Percentiles rank a stretch among this genome's conserved stretches.
These are phyloP conservation scores for Aphidoletes aphidimyza DNA, from an alignment of 2,888 invertebrate genomes.

Conservation along the genomic window DNA sequence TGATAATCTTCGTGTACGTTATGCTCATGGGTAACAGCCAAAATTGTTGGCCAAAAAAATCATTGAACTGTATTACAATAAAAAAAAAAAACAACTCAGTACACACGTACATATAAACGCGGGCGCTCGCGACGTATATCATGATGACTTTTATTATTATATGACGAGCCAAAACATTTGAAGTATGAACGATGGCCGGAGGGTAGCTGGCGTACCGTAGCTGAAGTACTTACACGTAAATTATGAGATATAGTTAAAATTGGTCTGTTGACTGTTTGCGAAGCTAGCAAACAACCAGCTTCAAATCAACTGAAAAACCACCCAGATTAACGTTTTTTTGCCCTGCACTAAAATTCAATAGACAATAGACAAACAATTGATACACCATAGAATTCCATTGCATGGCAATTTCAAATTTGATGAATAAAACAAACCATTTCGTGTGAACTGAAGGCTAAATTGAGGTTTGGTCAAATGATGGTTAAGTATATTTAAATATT, in stretches of 20 bases:
- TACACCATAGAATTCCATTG: not conserved
- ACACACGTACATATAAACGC: not conserved
- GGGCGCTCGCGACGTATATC: not conserved
- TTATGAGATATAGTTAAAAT: not conserved
- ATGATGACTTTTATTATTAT: slow-evolving; percentile 52
- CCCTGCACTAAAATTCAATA: not conserved
- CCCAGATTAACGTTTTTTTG: not conserved
- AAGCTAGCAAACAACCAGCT: not conserved
- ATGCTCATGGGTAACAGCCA: slow-evolving; percentile 42
- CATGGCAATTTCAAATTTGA: not conserved
- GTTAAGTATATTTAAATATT: not conserved
- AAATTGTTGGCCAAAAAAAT: too few relatives aligned
- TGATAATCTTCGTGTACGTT: slow-evolving; percentile 50
- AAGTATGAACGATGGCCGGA: not conserved
- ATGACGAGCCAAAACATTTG: slow-evolving; percentile 40
- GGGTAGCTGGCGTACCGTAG: not conserved
- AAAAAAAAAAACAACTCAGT: not conserved
- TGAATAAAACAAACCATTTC: not conserved
- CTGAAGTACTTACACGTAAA: too few relatives aligned
- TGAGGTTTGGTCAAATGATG: not conserved
- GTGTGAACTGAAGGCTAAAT: not conserved
- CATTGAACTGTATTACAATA: too few relatives aligned
- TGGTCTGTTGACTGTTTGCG: not conserved
- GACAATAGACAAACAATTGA: slow-evolving; percentile 5
- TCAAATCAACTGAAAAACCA: not conserved